Base-by-base conservation (phyloP, 2,113 vertebrate species). In the Penelope pileata region DNA sequence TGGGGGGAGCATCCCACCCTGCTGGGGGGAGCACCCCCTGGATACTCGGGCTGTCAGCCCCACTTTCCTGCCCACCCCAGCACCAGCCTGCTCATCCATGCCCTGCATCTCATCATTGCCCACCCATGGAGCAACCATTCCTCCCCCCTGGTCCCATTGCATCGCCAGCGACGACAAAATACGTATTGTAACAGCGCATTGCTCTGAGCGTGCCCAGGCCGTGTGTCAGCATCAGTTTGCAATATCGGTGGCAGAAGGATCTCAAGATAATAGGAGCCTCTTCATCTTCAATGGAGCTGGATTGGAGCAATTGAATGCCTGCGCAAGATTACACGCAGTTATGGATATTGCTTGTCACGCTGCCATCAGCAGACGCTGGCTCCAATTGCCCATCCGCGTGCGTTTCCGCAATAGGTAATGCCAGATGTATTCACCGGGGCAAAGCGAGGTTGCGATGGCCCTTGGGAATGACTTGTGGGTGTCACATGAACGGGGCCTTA, bases 261-360 rank as follows among this genome's bases (percentile, higher is more conserved):
- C 82, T 74, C 34, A 9, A 78, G 96, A 90, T 92, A 96, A 96
- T 58, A 92, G 95, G 53, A 86, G 59, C 90, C 91, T 86, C 95
- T 96, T 62, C 94, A 84, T 83, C 95, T 86, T 92, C 89, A 3
- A 0, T 42, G 90, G 96, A 92, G 94, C 95, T 92, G 93, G 90
- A 79, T 72, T 95, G 96, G 86, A 95, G 94, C 85, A 53, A 40
- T 50, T 27, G 92, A 79, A 82, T 11, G 82, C 58, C 93, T 70
- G 94, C 63, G 47, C 92, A 93, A 96, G 96, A 92, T 91, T 91
- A 96, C 95, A 90, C 90, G 97, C 96, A 85, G 96, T 76, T 82
- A 60, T 54, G 95, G 96, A 70, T 84, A 83, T 93, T 78, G 74
- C 97, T 94, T 95, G 96, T 95, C 97, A 81, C 18, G 83, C 96